Evolutionary conservation across 2,797 vertebrate genomes (phyloP), one percentile per base, ranked within the genome.

Genomic region (Epinephelus coioides): DNA sequence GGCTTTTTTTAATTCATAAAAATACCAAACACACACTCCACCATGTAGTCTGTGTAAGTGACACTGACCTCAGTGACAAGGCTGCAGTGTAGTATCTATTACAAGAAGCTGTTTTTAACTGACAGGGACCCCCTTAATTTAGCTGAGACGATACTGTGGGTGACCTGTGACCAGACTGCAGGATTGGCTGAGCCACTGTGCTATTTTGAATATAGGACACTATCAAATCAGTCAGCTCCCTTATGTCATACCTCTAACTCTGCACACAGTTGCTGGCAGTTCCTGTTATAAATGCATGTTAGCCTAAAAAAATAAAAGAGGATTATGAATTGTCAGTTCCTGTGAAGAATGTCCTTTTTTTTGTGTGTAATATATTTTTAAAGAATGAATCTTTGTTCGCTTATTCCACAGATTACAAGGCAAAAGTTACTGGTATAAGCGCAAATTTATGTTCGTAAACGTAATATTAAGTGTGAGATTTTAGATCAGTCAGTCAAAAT

Each of bases 81-180:
- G 69, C 50, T 21, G 27, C 30, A 47, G 54, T 27, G 43, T 23
- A 21, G 78, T 85, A 86, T 91, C 85, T 18, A n/a, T 90, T 86
- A 87, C 82, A 9, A 66, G 66, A 69, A 56, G 53, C 80, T 86
- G 77, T 86, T 90, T 90, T 89, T 89, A 88, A 84, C 79, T 2
- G 0, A 53, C 59, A 21, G 47, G 59, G 15, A 49, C 30, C 55
- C 27, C 50, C 78, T 82, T 79, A 56, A 83, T 78, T 83, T 85
- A 84, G 82, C 74, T 10, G 65, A 75, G 69, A 70, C n/a, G 19
- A 73, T 67, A 54, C 84, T 62, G 2, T 80, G 44, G 73, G 62
- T 87, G 86, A 91, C 85, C 85, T 89, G 75, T 88, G 79, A 72
- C 84, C 74, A 40, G n/a, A 30, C 47, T 4, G 13, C 19, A 2